Evolutionary conservation across 2,797 vertebrate genomes (phyloP).

Genomic region (Phrynocephalus guinanensis): DNA sequence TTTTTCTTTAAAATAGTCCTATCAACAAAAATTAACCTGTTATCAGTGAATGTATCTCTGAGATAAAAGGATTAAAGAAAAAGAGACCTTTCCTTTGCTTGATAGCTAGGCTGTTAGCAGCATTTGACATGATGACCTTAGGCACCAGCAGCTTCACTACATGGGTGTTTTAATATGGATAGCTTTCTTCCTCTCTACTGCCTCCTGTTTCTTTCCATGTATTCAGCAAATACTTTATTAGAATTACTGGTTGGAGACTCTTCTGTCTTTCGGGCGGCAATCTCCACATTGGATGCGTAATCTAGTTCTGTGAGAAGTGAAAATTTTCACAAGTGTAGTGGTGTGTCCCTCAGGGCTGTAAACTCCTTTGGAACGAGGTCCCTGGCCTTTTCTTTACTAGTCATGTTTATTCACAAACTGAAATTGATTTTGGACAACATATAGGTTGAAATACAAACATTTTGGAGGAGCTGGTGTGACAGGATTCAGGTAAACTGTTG

Average conservation of each 20-base stretch:
- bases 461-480: neutral
- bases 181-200: neutral
- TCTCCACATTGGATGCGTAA: too few species aligned
- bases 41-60: constrained; percentile 6
- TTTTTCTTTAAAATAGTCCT: neutral
- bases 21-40: constrained; percentile 22
- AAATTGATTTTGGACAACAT: neutral
- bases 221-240: neutral
- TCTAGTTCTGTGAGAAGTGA: neutral
- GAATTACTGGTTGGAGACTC: too few species aligned
- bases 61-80: constrained; percentile 9
- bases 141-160: neutral
- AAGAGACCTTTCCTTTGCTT: neutral
- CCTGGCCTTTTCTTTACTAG: neutral
- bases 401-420: constrained; percentile 3
- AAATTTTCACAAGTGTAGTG: too few species aligned
- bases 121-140: neutral
- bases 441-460: neutral
- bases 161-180: neutral
- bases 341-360: neutral
- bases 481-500: neutral
- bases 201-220: neutral
- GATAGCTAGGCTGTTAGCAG: neutral
- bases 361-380: neutral
- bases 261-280: neutral